Percentiles rank a stretch among this genome's conserved stretches.
These are phyloP conservation scores for Eledona agricola DNA, from an alignment of 2,888 invertebrate species.

Conservation along the genomic window DNA sequence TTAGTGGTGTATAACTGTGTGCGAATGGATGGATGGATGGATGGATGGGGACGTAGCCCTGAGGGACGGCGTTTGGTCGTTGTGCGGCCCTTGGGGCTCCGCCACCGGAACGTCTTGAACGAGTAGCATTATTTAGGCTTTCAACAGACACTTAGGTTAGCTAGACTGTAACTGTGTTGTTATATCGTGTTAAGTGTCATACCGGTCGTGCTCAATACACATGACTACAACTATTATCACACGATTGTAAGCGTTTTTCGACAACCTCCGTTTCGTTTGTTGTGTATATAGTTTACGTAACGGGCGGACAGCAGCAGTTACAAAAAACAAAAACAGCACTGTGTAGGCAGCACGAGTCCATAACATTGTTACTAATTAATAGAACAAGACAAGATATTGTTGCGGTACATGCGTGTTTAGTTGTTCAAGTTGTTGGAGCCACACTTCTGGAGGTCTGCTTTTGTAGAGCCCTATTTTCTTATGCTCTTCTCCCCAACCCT, in stretches of 20 bases:
- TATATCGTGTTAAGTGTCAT: slow-evolving; percentile 63
- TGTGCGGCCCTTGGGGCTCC: slow-evolving; percentile 42
- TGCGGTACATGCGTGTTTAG: slow-evolving; percentile 37
- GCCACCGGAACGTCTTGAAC: slow-evolving; percentile 53
- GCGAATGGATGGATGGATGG: too few relatives aligned
- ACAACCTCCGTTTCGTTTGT: slow-evolving; percentile 55
- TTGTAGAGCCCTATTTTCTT: slow-evolving; percentile 61
- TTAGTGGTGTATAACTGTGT: slow-evolving; percentile 58
- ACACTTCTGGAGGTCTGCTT: slow-evolving; percentile 56
- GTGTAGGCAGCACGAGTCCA: slow-evolving; percentile 40
- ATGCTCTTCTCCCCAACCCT: too few relatives aligned
- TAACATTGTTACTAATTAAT: slow-evolving; percentile 24
- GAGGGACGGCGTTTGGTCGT: slow-evolving; percentile 48
- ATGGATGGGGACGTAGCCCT: slow-evolving; percentile 39
- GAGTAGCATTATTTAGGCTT: slow-evolving; percentile 63
- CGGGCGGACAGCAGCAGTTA: slow-evolving; percentile 39
- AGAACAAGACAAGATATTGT: slow-evolving; percentile 21
- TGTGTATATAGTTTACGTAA: slow-evolving; percentile 55
- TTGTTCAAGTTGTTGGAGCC: slow-evolving; percentile 41
- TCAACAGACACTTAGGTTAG: slow-evolving; percentile 64
- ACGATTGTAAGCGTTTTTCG: slow-evolving; percentile 58
- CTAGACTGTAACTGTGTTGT: slow-evolving; percentile 65
- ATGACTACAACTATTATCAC: slow-evolving; percentile 59
- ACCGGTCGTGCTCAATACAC: slow-evolving; percentile 63
- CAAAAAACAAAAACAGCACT: too few relatives aligned